These are phyloP conservation scores for Drosophila orena DNA, from an alignment of 1,140 invertebrate genomes.

Conservation along the genomic window DNA sequence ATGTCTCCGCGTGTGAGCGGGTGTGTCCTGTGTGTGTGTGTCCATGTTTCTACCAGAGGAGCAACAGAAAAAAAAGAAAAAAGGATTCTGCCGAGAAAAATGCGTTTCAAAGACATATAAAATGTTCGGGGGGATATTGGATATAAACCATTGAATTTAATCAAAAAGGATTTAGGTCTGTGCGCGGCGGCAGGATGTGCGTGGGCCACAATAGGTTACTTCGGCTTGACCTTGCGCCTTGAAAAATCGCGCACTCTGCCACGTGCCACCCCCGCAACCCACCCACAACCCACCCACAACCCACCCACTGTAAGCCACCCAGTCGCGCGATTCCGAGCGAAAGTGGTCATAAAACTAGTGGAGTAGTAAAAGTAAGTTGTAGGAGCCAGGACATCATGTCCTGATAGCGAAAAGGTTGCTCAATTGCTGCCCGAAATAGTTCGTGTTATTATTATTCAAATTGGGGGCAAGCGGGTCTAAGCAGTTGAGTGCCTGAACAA, in stretches of 20 bases:
- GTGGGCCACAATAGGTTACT: conserved; percentile 58
- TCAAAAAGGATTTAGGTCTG: conserved; percentile 79
- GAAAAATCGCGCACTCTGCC: conserved; percentile 68
- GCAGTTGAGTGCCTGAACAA: conserved; percentile 14
- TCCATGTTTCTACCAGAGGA: conserved; percentile 22
- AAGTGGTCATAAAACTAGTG: conserved; percentile 51
- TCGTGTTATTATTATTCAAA: conserved; percentile 48
- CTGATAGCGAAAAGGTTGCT: conserved; percentile 44
- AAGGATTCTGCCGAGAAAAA: conserved; percentile 70
- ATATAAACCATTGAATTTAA: conserved; percentile 84
- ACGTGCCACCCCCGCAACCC: conserved; percentile 47
- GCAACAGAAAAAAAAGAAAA: conserved; percentile 17
- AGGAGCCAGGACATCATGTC: conserved; percentile 43
- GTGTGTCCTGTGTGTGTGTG: conserved; percentile 10
- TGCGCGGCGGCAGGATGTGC: conserved; percentile 3
- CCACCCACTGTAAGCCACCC: background rate
- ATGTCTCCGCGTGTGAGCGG: conserved; percentile 49
- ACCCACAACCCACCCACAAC: too few relatives aligned
- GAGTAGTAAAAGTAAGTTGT: conserved; percentile 52
- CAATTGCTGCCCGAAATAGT: conserved; percentile 45
- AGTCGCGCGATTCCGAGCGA: conserved; percentile 14
- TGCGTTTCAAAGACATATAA: conserved; percentile 82
- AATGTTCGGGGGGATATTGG: conserved; percentile 79
- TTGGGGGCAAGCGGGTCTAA: conserved; percentile 10
- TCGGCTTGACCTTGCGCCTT: conserved; percentile 73